These are phyloP conservation scores for Lithophane leautieri DNA, from an alignment of 2,888 invertebrate genomes.

Conservation along the genomic window DNA sequence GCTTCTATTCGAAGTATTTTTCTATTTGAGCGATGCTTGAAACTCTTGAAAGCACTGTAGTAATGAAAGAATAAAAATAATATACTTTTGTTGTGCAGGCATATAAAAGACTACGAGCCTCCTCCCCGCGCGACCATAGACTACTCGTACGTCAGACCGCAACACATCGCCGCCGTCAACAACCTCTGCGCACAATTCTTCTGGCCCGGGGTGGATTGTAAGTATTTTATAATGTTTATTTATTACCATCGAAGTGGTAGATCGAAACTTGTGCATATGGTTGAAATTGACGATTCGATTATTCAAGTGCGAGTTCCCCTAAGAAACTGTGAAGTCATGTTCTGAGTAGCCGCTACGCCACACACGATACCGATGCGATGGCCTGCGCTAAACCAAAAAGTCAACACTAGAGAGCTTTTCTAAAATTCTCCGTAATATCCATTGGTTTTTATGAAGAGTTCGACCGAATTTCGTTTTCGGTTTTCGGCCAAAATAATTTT, in stretches of 20 bases:
- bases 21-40: background rate
- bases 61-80: too few species aligned
- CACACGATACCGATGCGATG: too few species aligned
- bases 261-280: too few species aligned
- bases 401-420: too few species aligned
- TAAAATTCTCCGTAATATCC: too few species aligned
- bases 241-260: background rate
- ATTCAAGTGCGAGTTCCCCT: background rate
- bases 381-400: too few species aligned
- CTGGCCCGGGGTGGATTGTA: conserved; percentile 98
- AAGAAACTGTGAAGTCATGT: background rate
- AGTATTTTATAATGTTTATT: conserved; percentile 74
- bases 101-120: conserved; percentile 76
- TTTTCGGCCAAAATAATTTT: too few species aligned
- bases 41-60: background rate
- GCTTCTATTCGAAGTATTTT: background rate
- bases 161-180: conserved; percentile 97
- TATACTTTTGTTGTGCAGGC: conserved; percentile 70
- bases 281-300: background rate
- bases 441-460: too few species aligned
- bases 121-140: conserved; percentile 92
- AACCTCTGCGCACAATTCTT: conserved; percentile 95
- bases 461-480: too few species aligned
- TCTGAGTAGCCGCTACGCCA: background rate
- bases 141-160: conserved; percentile 96